Base-by-base conservation (phyloP, 2,888 invertebrate genomes). In the Lottia gigantea region DNA sequence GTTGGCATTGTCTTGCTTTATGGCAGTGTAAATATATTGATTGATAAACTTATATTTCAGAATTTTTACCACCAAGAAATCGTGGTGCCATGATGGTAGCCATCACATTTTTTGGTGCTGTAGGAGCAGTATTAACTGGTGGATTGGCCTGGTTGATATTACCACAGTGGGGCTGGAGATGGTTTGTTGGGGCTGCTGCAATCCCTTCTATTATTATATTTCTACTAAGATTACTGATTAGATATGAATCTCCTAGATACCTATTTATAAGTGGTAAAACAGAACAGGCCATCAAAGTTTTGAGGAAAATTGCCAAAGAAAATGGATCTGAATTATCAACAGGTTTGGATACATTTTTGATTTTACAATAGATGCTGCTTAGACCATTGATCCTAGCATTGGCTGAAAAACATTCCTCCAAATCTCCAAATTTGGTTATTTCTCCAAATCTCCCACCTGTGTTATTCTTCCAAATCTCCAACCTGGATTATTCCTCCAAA, bases 101-200 rank as follows among this genome's bases (percentile, higher is more conserved):
- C 1, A 80, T 85, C 16, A 85, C 85, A 11, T 73, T 85, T n/a
- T 82, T 82, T 78, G 85, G 85, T n/a, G 82, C 83, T 0, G 67
- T 83, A 6, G 85, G 85, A 3, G 83, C 83, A 2, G 78, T 83
- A 23, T 76, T 78, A 46, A 78, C 82, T 14, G 80, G 81, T 3
- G 78, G 78, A 3, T 66, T 83, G 55, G 83, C 83, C n/a, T 85
- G 85, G 85, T 71, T 78, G 66, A 69, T 83, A 49, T 75, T 83
- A 14, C 80, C 80, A 15, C 69, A 40, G 7, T 84, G 84, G 84
- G 71, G 76, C 31, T 76, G 76, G 76, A 73, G 81, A 7, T 71
- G 71, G 64, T 83, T 85, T 71, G 80, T 83, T 16, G 83, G 78
- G 14, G 76, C 80, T 16, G 83, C 83, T 71, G 76, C 85, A 0